Evolutionary conservation across 2,113 vertebrate genomes (phyloP), one percentile per base, ranked within the genome.

Genomic region (Australoheros scitulus): DNA sequence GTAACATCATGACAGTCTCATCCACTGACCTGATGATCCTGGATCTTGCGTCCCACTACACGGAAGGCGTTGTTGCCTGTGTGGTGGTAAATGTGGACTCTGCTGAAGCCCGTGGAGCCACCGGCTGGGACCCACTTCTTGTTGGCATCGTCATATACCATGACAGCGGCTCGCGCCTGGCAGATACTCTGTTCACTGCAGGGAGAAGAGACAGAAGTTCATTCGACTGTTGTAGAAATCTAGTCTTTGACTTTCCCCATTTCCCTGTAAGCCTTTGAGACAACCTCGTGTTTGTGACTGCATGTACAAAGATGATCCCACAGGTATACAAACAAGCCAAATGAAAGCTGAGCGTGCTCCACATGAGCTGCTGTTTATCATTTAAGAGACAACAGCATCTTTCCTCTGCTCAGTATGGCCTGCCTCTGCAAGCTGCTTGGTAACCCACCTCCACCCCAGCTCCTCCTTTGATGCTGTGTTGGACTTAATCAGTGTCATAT

Each of bases 41-140:
- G 98, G 93, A 99, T 99, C 94, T 99, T 99, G 82, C 98, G 97
- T 79, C 98, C 98, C 88, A 99, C 98, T 65, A 99, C 98, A 81
- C 98, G 94, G 96, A 99, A 99, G 0, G 98, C 98, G 80, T 99
- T 99, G 96, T 98, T 99, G 92, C 98, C 98, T 5, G 98, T 99
- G 84, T 99, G 98, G 91, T 99, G 98, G 93, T 99, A 99, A 82
- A 99, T 99, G 87, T 99, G 98, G 89, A 99, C 98, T 94, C 98
- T 95, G 96, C 98, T 99, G 95, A 99, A 99, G 75, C 98, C 98
- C 2, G 98, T 97, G 29, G 98, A 98, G 59, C 98, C 98, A 9
- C 98, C 98, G 32, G 98, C 98, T 14, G 98, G 98, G 85, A 99
- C 97, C 98, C 98, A 99, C 93, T 99, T 99, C 96, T 99, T 99